Evolutionary conservation across 2,113 vertebrate genomes (phyloP).

Genomic region (Peromyscus polionotus): DNA sequence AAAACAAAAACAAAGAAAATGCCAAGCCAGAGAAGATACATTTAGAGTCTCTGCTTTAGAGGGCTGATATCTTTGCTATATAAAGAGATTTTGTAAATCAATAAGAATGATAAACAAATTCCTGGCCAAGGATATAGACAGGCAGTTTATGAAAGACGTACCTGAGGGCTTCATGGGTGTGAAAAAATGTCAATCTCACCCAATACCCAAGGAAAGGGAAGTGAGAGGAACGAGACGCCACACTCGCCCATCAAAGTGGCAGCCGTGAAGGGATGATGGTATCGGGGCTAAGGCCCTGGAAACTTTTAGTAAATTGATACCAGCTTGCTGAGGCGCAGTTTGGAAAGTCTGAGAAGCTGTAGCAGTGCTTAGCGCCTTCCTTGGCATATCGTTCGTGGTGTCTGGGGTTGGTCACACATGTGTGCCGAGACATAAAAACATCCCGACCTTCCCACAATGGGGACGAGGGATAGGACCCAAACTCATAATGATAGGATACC

Average conservation of each 20-base stretch:
- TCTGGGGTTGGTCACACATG: not conserved
- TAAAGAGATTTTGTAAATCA: conserved; percentile 69
- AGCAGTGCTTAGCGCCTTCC: not conserved
- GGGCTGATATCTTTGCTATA: conserved; percentile 11
- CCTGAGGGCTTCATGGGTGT: not conserved
- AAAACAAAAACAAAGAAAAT: not conserved
- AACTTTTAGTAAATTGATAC: not conserved
- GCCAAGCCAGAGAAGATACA: not conserved
- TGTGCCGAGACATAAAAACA: not conserved
- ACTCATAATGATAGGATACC: not conserved
- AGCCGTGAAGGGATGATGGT: not conserved
- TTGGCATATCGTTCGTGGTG: not conserved
- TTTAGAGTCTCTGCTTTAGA: not conserved
- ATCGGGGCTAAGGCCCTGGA: not conserved
- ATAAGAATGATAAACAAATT: not conserved
- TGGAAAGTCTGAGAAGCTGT: not conserved
- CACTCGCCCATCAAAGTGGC: not conserved
- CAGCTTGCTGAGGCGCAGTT: not conserved
- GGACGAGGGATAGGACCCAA: not conserved
- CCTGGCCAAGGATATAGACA: not conserved
- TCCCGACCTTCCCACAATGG: not conserved
- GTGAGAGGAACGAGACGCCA: not conserved
- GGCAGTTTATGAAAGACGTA: not conserved
- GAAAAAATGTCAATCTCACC: not conserved
- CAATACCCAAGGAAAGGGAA: not conserved